Evolutionary conservation across 2,888 invertebrate genomes (phyloP), one percentile per base, ranked within the genome.

Genomic region (Netelia inedita): DNA sequence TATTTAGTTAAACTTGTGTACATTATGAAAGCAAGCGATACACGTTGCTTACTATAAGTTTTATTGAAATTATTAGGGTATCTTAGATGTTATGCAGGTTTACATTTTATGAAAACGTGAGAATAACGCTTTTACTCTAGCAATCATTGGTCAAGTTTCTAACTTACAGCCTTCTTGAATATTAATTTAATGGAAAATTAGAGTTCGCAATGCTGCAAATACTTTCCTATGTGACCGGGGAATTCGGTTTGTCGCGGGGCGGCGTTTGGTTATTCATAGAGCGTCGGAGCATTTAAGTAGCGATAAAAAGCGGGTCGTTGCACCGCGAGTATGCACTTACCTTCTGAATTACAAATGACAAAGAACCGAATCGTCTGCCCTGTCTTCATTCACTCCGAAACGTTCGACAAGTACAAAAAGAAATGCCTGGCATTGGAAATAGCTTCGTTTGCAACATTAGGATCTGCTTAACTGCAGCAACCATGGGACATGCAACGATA

Each of bases 251-350:
- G 46, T 41, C 28, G 57, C 43, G 14, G 41, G 43, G 59, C 35
- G 72, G 53, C 59, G 66, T 16, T 82, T 78, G 76, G 78, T 82
- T 72, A 82, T 82, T 72, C 82, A 61, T 53, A 35, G 66, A 72
- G 72, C 78, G 78, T 82, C 78, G 53, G 46, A 43, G 73, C 82
- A 72, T 82, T 82, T 82, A 82, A 46, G 46, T 46, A 10, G 68
- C 82, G 82, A 82, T 78, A 82, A 82, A 78, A 75, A 46, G 46
- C 46, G 41, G 35, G 35, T 3, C 19, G 28, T 21, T 21, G 61
- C 35, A 53, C 80, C 50, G 59, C 68, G 61, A 16, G 41, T 59
- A 11, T 35, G 73, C 35, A 53, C 59, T 53, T 61, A 35, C 68
- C 21, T 46, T 6, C 35, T 11, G 80, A 80, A 80, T 80, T 61